A percentile compares a stretch with the other conserved stretches of the same genome.
Conservation (phyloP, 2,113 vertebrate species). For the Oplegnathus fasciatus region DNA sequence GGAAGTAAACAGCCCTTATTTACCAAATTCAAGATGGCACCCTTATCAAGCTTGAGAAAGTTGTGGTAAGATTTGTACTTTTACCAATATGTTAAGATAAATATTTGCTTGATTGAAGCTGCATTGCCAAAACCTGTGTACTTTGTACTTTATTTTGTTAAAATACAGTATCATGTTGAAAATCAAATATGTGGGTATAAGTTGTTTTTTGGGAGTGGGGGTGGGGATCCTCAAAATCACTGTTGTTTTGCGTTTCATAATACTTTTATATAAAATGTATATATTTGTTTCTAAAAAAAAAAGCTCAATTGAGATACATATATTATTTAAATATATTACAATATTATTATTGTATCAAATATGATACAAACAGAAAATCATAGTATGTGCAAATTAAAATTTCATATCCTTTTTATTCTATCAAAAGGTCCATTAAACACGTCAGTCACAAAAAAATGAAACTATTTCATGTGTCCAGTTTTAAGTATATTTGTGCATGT, state of each 20-base stretch:
- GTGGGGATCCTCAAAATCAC: neutral
- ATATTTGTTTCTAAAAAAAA: too few relatives aligned
- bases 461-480: neutral
- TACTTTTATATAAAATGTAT: too few relatives aligned
- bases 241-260: neutral
- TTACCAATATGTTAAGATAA: neutral
- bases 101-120: neutral
- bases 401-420: too few relatives aligned
- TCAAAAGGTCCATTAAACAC: neutral
- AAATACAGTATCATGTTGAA: neutral
- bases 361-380: too few relatives aligned
- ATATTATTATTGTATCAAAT: too few relatives aligned
- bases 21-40: neutral
- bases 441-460: neutral
- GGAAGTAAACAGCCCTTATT: neutral
- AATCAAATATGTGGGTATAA: neutral
- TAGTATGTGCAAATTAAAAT: too few relatives aligned
- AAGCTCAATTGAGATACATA: too few relatives aligned
- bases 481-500: conserved; percentile 24
- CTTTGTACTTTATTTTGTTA: neutral
- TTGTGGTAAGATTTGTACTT: neutral
- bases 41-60: neutral
- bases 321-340: too few relatives aligned
- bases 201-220: neutral
- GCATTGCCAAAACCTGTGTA: neutral